Evolutionary conservation across 2,888 invertebrate species (phyloP).

Genomic region (Neuroscelio doddi): DNA sequence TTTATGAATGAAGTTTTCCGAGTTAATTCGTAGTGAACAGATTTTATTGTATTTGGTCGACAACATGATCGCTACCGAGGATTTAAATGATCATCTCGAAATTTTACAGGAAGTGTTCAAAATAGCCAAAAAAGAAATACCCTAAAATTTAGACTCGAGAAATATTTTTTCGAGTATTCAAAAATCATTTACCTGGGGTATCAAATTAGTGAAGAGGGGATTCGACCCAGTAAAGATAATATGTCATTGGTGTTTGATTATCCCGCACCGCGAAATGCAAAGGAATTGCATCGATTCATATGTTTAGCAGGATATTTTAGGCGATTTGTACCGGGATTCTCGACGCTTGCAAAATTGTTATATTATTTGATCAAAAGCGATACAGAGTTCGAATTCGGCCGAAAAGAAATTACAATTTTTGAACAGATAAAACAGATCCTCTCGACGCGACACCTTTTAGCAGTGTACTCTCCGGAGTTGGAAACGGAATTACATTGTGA

Average conservation of each 20-base stretch:
- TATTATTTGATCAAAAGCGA: conserved; percentile 4
- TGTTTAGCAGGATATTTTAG: conserved; percentile 10
- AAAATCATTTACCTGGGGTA: conserved; percentile 7
- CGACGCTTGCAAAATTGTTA: conserved; percentile 9
- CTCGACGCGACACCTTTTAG: conserved; percentile 49
- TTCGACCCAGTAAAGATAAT: conserved; percentile 8
- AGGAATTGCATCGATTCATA: conserved; percentile 11
- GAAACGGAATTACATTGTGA: conserved; percentile 62
- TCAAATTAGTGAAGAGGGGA: not conserved
- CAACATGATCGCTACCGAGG: conserved; percentile 17
- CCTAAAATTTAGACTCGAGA: conserved; percentile 8
- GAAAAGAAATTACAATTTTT: conserved; percentile 46
- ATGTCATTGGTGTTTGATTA: conserved; percentile 11
- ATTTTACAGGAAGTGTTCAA: conserved; percentile 25
- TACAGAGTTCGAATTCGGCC: conserved; percentile 49
- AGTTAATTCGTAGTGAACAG: conserved; percentile 1
- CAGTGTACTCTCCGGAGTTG: conserved; percentile 53
- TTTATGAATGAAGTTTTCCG: not conserved
- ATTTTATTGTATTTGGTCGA: conserved; percentile 14
- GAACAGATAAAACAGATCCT: conserved; percentile 46
- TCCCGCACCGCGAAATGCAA: conserved; percentile 5
- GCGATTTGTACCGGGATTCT: conserved; percentile 8
- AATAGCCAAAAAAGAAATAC: conserved; percentile 13
- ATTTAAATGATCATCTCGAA: conserved; percentile 3
- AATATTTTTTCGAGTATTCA: conserved; percentile 10